Evolutionary conservation across 2,113 vertebrate genomes (phyloP).

Genomic region (Piprites chloris): DNA sequence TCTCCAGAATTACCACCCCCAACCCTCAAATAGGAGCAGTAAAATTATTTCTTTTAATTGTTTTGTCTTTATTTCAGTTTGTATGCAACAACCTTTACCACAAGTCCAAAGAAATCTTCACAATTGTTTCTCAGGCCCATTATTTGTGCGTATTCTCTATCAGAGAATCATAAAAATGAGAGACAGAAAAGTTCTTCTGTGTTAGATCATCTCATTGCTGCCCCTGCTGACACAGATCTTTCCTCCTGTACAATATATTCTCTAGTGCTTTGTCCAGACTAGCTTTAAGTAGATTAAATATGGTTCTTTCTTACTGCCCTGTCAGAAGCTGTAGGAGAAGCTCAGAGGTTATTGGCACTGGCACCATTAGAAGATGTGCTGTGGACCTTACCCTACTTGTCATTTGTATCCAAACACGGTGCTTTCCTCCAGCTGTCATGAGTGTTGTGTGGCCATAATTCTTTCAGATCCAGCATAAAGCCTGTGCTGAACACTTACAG

Average conservation of each 20-base stretch:
- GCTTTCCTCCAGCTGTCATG: constrained; percentile 47
- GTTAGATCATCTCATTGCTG: not conserved
- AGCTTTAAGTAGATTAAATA: constrained; percentile 66
- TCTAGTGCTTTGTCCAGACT: constrained; percentile 31
- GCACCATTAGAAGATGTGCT: constrained; percentile 47
- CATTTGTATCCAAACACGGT: constrained; percentile 58
- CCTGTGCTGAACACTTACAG: constrained; percentile 42
- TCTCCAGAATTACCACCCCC: not conserved
- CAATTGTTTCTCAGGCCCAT: not conserved
- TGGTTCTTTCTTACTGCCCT: constrained; percentile 43
- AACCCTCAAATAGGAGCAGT: not conserved
- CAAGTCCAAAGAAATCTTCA: not conserved
- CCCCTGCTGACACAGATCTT: not conserved
- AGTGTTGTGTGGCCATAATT: constrained; percentile 62
- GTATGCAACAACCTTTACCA: not conserved
- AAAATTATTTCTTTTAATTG: not conserved
- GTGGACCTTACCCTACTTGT: constrained; percentile 56
- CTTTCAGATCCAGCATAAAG: constrained; percentile 36
- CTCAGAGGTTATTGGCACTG: constrained; percentile 54
- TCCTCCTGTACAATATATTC: not conserved
- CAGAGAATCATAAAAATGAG: not conserved
- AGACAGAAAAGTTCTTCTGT: not conserved
- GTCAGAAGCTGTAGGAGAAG: constrained; percentile 52
- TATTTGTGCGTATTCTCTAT: not conserved
- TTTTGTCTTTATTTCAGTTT: not conserved